Conservation (phyloP, 2,888 invertebrate genomes). For the Biston betularia region DNA sequence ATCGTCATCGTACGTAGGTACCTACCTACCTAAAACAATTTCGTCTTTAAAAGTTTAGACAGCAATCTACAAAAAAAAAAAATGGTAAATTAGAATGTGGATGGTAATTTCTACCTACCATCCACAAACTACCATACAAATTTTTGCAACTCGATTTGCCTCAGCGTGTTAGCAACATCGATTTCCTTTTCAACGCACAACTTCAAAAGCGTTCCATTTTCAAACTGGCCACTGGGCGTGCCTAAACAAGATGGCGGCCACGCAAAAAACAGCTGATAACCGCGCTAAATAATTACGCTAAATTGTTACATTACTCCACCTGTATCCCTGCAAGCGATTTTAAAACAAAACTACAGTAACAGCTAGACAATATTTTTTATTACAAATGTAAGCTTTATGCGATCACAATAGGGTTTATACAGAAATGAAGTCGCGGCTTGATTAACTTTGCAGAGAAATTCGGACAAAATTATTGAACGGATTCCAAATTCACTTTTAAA, state of each 20-base stretch:
- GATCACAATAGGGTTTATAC: slow-evolving; percentile 13
- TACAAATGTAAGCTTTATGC: slow-evolving; percentile 13
- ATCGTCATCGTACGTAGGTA: no score
- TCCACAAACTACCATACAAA: background rate
- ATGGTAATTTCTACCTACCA: no score
- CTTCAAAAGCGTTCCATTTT: slow-evolving; percentile 27
- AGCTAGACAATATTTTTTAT: slow-evolving; percentile 1
- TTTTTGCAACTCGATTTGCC: background rate
- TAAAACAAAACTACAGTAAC: slow-evolving; percentile 35
- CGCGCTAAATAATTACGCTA: slow-evolving; percentile 67
- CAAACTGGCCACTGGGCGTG: slow-evolving; percentile 35
- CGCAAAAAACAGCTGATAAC: slow-evolving; percentile 58
- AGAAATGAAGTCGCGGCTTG: background rate
- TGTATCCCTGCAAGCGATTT: slow-evolving; percentile 48
- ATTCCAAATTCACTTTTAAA: slow-evolving; percentile 25
- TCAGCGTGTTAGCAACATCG: slow-evolving; percentile 1
- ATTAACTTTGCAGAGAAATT: slow-evolving; percentile 23
- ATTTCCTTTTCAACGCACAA: slow-evolving; percentile 13
- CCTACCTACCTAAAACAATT: no score
- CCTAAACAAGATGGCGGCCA: slow-evolving; percentile 68
- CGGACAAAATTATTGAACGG: slow-evolving; percentile 35
- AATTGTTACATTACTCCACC: slow-evolving; percentile 77
- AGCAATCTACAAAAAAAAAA: no score
- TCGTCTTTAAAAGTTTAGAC: no score
- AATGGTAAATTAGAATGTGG: background rate